Evolutionary conservation across 2,888 invertebrate genomes (phyloP).

Genomic region (Ceraclea dissimilis): DNA sequence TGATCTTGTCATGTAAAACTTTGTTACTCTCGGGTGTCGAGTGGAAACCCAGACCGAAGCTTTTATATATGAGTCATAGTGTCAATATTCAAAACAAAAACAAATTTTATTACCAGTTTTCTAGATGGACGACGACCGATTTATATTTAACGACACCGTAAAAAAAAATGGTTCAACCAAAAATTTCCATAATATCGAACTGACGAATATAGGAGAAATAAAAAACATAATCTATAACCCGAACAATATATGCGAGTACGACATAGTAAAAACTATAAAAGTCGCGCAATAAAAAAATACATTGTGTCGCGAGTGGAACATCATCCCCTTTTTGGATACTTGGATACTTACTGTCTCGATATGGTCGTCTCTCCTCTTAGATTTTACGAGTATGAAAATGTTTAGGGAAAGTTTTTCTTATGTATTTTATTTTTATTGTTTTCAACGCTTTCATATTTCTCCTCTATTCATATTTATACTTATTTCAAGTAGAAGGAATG

Average conservation of each 20-base stretch:
- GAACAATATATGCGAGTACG: constrained; percentile 11
- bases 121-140: neutral
- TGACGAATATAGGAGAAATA: neutral
- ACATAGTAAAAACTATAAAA: constrained; percentile 24
- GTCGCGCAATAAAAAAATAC: constrained; percentile 16
- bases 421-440: constrained; percentile 15
- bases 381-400: constrained; percentile 11
- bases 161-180: neutral
- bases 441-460: constrained; percentile 8
- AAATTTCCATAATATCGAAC: neutral
- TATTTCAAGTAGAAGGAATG: too few species aligned
- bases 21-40: too few species aligned
- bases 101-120: neutral
- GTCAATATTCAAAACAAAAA: neutral
- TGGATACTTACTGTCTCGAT: too few species aligned
- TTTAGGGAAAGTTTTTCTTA: neutral
- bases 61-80: too few species aligned
- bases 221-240: constrained; percentile 16
- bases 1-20: too few species aligned
- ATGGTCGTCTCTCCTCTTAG: neutral
- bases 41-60: too few species aligned
- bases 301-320: neutral
- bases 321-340: too few species aligned
- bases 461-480: neutral
- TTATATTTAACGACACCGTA: neutral